phyloP scores from a whole-genome alignment of 2,888 invertebrate species.

The Lithodes maja region DNA sequence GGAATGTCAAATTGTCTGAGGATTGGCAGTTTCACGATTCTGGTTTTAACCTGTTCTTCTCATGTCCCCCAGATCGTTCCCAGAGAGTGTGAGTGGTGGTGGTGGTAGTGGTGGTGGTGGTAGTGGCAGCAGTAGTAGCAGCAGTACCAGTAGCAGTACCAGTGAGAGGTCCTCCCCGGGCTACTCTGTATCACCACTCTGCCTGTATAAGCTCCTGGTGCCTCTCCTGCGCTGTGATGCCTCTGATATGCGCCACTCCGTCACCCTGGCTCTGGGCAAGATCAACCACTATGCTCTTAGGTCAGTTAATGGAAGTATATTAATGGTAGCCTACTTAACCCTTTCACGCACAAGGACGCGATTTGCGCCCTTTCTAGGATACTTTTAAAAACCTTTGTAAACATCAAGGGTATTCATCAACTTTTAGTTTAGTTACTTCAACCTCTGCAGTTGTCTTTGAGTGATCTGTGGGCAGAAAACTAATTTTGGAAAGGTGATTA shows the following conservation, averaged over 20 bases:
- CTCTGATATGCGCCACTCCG: conserved; percentile 94
- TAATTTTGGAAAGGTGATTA: too few relatives aligned
- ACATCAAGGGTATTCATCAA: too few relatives aligned
- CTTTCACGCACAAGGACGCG: too few relatives aligned
- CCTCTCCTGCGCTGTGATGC: conserved; percentile 95
- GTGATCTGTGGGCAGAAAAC: too few relatives aligned
- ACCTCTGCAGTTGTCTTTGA: too few relatives aligned
- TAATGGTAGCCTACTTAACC: background rate
- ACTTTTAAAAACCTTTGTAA: too few relatives aligned
- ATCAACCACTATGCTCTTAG: conserved; percentile 96
- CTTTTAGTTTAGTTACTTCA: too few relatives aligned
- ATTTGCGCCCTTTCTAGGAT: too few relatives aligned
- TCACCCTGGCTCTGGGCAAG: conserved; percentile 94
- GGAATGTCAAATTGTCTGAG: too few relatives aligned
- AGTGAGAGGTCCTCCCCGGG: conserved; percentile 71
- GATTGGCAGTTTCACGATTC: too few relatives aligned
- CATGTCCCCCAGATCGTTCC: conserved; percentile 83
- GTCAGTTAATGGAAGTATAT: conserved; percentile 76
- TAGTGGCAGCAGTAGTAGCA: conserved; percentile 76
- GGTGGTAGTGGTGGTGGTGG: conserved; percentile 63
- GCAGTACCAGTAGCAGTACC: conserved; percentile 44
- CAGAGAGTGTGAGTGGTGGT: conserved; percentile 78
- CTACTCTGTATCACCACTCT: conserved; percentile 86
- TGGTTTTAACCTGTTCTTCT: too few relatives aligned
- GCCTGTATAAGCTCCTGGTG: conserved; percentile 93